Conservation (phyloP, 2,797 vertebrate genomes). For the Mastacembelus armatus region DNA sequence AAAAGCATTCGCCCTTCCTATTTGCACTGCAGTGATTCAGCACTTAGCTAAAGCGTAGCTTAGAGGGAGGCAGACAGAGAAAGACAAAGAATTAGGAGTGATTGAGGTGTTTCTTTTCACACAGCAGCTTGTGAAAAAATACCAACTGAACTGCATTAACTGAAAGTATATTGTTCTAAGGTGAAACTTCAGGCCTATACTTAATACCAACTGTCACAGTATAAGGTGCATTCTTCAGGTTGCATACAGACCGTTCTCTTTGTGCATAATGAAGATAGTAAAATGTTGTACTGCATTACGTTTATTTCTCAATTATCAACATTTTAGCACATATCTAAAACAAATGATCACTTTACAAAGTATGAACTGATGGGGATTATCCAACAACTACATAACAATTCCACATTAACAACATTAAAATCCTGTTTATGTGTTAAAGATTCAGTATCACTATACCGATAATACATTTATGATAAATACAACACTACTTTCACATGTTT, state of each 20-base stretch:
- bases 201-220: too few species aligned
- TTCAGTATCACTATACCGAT: neutral
- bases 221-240: neutral
- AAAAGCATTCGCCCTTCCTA: constrained; percentile 5
- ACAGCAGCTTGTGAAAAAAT: constrained; percentile 4
- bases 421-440: too few species aligned
- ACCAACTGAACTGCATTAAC: neutral
- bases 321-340: neutral
- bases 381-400: neutral
- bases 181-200: neutral
- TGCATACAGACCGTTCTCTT: neutral
- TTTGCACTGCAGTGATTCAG: constrained; percentile 57
- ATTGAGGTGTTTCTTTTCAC: constrained; percentile 5
- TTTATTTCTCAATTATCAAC: constrained; percentile 1
- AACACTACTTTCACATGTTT: too few species aligned
- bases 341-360: too few species aligned
- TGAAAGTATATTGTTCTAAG: constrained; percentile 3
- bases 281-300: neutral
- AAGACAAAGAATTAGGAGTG: constrained; percentile 16
- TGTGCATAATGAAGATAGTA: neutral
- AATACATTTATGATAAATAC: neutral
- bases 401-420: neutral
- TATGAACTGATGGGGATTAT: too few species aligned
- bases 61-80: neutral
- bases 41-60: constrained; percentile 4